Evolutionary conservation across 2,113 vertebrate species (phyloP), one percentile per base, ranked within the genome.

Genomic region (Siniperca knerii): DNA sequence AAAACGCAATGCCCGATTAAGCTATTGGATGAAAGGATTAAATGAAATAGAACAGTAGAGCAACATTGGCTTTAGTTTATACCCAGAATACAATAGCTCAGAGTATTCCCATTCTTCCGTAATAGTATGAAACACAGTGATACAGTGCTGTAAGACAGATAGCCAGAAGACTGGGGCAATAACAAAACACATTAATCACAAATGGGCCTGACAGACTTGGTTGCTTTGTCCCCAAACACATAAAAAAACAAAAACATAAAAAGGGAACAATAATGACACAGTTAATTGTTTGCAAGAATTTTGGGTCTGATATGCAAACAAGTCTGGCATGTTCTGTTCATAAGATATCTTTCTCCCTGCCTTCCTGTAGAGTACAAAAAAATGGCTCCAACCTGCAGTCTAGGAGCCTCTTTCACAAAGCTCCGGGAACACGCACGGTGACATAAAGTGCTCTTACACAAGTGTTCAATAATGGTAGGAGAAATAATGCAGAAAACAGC

Each of bases 151-250:
- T 4, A 46, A 80, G 62, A 75, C 50, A 18, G 60, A 57, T 50
- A 65, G 54, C 86, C 70, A 62, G 50, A 72, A 72, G 73, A 58
- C 79, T 44, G 60, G 37, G 11, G 44, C 20, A 75, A 79, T 76
- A 87, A 81, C 18, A 64, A 67, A 87, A 82, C 35, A 40, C 55
- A 88, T 66, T 76, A 20, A 77, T 85, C 79, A 76, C 40, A 77
- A 44, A 64, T 4, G 4, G 48, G 20, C n/a, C 64, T 74, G 74
- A 61, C 46, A 77, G 54, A 61, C 62, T 54, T 48, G 69, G 29
- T 8, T 42, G 61, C 44, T 57, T 82, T 78, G 25, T 57, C 23
- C 16, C n/a, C 5, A 46, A 64, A 77, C 61, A 37, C 46, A 64
- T 8, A 68, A 62, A 58, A 62, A 25, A 23, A 13, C 5, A 4